Conservation (phyloP, 2,113 vertebrate genomes). For the Odocoileus hemionus region DNA sequence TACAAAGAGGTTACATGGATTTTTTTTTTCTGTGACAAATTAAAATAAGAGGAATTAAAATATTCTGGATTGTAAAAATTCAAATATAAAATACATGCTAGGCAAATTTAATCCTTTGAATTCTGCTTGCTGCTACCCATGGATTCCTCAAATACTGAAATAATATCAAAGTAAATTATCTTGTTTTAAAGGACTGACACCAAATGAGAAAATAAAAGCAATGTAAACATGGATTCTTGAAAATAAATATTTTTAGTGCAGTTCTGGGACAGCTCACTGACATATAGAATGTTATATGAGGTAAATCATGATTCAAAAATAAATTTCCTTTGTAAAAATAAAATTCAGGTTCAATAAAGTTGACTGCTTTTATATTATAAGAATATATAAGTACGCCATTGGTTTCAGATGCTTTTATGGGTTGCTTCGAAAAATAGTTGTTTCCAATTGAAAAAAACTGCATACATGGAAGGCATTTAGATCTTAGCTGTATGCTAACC, state of each 20-base stretch:
- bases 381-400: not conserved
- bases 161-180: not conserved
- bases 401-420: not conserved
- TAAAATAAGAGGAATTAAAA: not conserved
- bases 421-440: constrained; percentile 23
- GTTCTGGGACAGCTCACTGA: not conserved
- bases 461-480: not conserved
- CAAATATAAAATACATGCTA: not conserved
- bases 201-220: not conserved
- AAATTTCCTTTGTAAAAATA: constrained; percentile 31
- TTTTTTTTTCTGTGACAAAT: not conserved
- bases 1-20: not conserved
- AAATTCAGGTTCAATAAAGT: constrained; percentile 5
- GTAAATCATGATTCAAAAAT: constrained; percentile 43
- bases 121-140: not conserved
- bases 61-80: not conserved
- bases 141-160: not conserved
- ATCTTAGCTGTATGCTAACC: not conserved
- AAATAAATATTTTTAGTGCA: constrained; percentile 5
- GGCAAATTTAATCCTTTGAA: not conserved
- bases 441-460: constrained; percentile 43
- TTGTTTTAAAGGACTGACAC: not conserved
- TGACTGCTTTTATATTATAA: not conserved
- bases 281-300: not conserved
- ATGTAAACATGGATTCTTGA: not conserved